Evolutionary conservation across 2,113 vertebrate genomes (phyloP).

Genomic region (Physeter macrocephalus): DNA sequence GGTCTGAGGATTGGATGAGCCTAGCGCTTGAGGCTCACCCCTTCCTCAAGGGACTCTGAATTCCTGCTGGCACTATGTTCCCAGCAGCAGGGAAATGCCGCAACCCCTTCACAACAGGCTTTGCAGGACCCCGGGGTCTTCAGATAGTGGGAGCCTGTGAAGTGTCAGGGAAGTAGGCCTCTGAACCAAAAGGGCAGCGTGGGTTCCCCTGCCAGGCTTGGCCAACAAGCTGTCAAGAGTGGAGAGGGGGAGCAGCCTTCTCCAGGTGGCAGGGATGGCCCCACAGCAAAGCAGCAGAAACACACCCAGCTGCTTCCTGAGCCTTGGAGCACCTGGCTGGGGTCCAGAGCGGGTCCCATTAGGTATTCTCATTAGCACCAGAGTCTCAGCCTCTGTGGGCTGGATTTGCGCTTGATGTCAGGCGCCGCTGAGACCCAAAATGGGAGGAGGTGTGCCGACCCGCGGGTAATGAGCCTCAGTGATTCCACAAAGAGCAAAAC

Average conservation of each 20-base stretch:
- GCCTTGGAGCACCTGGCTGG: not conserved
- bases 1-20: not conserved
- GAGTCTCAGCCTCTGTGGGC: not conserved
- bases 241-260: not conserved
- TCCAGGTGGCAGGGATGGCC: accelerated
- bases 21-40: not conserved
- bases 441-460: not conserved
- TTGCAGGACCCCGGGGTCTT: not conserved
- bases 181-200: not conserved
- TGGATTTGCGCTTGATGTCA: not conserved
- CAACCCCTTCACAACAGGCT: not conserved
- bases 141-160: not conserved
- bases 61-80: not conserved
- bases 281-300: not conserved
- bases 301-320: not conserved
- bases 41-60: not conserved
- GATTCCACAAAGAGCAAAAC: not conserved
- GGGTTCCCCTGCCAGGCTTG: not conserved
- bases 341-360: not conserved
- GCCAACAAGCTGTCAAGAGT: accelerated
- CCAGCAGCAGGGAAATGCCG: not conserved
- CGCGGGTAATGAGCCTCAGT: not conserved
- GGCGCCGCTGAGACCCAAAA: not conserved
- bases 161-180: not conserved
- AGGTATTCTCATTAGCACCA: not conserved